phyloP scores from a whole-genome alignment of 2,797 vertebrate species.

The Crocodylus rhombifer region DNA sequence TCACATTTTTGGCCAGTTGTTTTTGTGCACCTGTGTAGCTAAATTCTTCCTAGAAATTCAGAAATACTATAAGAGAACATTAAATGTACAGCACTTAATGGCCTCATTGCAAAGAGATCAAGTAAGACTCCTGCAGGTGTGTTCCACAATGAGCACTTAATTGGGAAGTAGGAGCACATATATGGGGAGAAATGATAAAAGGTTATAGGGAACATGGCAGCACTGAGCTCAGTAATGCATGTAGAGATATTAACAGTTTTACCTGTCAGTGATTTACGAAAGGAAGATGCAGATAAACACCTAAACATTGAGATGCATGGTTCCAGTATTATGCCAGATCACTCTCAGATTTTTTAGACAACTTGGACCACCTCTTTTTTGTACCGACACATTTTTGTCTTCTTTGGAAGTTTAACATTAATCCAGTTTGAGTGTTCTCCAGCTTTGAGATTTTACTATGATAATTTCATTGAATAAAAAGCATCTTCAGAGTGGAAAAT shows the following conservation, averaged over 20 bases:
- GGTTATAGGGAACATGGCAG: conserved; percentile 6
- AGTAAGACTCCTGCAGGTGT: conserved; percentile 32
- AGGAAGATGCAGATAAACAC: not conserved
- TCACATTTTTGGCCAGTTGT: rapidly evolving
- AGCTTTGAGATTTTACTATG: not conserved
- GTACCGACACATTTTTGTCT: not conserved
- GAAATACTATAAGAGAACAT: not conserved
- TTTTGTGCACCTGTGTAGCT: not conserved
- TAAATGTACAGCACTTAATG: not conserved
- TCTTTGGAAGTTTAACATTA: not conserved
- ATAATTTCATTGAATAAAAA: not conserved
- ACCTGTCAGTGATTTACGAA: not conserved
- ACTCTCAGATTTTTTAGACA: not conserved
- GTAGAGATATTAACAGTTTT: not conserved
- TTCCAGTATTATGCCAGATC: not conserved
- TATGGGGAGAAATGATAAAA: not conserved
- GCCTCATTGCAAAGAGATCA: not conserved
- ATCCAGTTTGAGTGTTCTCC: not conserved
- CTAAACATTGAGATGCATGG: not conserved
- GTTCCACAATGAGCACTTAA: conserved; percentile 44
- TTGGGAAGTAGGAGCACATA: conserved; percentile 33
- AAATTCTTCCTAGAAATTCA: not conserved
- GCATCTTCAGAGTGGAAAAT: not conserved
- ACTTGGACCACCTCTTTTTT: not conserved
- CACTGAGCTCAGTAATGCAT: not conserved